Percentiles rank a stretch among this genome's conserved stretches.
Evolutionary conservation across 2,888 invertebrate species (phyloP).

Genomic region (Latrodectus hesperus): DNA sequence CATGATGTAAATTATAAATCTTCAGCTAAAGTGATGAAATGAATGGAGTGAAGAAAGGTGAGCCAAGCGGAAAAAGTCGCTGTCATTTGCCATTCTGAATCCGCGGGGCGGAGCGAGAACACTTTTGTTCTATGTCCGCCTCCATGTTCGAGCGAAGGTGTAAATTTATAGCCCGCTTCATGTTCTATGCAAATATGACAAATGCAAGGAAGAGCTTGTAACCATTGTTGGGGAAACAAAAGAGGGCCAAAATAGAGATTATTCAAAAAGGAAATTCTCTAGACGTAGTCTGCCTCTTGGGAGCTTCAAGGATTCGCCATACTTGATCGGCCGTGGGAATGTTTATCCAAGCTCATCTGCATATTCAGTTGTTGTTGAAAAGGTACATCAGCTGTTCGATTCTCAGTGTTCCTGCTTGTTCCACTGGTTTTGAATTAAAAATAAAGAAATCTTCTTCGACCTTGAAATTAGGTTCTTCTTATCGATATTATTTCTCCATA

Average conservation of each 20-base stretch:
- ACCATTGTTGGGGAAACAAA: not conserved
- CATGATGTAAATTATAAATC: too few relatives aligned
- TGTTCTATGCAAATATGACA: not conserved
- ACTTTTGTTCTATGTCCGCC: constrained; percentile 1
- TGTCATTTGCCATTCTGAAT: not conserved
- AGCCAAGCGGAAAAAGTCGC: not conserved
- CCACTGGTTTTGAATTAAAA: too few relatives aligned
- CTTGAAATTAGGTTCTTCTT: too few relatives aligned
- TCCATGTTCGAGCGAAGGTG: not conserved
- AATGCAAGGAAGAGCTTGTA: not conserved
- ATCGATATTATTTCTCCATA: too few relatives aligned
- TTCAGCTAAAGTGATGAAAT: too few relatives aligned
- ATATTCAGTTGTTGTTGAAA: too few relatives aligned
- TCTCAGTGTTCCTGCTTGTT: too few relatives aligned
- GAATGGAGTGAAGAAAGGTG: too few relatives aligned
- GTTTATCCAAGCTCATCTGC: too few relatives aligned
- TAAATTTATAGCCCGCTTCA: not conserved
- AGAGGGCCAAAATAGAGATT: not conserved
- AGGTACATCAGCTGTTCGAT: too few relatives aligned
- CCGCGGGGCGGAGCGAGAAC: not conserved
- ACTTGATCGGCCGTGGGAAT: not conserved
- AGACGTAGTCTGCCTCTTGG: not conserved
- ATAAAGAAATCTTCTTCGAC: too few relatives aligned
- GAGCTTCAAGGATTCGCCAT: not conserved
- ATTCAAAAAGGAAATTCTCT: not conserved